phyloP scores from a whole-genome alignment of 2,113 vertebrate species.

The Calyptommatus sinebrachiatus region DNA sequence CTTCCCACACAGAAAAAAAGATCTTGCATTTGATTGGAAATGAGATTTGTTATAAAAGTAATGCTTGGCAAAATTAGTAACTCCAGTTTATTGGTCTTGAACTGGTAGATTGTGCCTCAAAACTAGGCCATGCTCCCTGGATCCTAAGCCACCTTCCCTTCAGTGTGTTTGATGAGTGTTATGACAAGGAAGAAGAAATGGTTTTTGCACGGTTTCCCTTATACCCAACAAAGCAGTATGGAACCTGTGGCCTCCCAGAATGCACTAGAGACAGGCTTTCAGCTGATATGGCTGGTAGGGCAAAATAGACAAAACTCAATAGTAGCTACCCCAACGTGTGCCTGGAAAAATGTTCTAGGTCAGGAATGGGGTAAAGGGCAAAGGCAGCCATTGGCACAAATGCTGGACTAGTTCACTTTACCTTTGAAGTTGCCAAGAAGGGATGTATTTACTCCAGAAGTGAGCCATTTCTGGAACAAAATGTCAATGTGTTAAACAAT shows the following conservation, averaged over 20 bases:
- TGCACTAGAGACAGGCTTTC: no score
- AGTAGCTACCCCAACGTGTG: no score
- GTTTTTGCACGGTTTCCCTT: neutral
- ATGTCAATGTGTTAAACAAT: no score
- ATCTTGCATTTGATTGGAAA: neutral
- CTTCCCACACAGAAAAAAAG: neutral
- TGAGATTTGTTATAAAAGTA: conserved; percentile 19
- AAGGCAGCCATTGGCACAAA: no score
- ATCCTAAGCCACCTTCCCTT: neutral
- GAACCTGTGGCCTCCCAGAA: neutral
- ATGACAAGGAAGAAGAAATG: neutral
- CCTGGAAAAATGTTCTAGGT: no score
- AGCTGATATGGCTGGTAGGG: no score
- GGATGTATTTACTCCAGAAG: no score
- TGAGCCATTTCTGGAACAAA: no score
- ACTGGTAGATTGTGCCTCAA: neutral
- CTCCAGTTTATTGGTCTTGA: neutral
- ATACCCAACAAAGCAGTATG: neutral
- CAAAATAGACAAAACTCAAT: no score
- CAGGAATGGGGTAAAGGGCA: no score
- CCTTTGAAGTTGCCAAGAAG: no score
- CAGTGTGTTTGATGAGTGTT: neutral
- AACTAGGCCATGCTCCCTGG: neutral
- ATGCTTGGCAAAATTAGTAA: conserved; percentile 4
- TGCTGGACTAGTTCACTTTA: no score